Conservation (phyloP, 2,888 invertebrate genomes). For the Apeira syringaria region DNA sequence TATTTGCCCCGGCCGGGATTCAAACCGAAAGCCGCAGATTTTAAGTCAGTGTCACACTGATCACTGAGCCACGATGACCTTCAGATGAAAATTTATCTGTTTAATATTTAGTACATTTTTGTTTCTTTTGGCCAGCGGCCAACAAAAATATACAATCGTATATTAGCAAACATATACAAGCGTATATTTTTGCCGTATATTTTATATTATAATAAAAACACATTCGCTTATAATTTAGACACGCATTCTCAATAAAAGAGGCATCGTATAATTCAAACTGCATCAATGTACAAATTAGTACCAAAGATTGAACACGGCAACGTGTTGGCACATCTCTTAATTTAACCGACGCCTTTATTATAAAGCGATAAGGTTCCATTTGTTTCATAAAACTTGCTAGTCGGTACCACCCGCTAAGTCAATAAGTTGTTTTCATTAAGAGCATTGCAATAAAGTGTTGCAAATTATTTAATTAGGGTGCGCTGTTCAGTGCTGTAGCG, state of each 20-base stretch:
- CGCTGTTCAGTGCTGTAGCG: conserved; percentile 7
- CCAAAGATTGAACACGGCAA: conserved; percentile 39
- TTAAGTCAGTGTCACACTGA: too few species aligned
- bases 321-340: conserved; percentile 10
- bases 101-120: too few species aligned
- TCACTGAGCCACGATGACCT: too few species aligned
- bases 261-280: conserved; percentile 11
- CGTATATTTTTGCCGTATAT: too few species aligned
- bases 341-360: conserved; percentile 8
- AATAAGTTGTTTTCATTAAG: conserved; percentile 60
- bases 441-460: conserved; percentile 58
- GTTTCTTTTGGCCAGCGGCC: too few species aligned
- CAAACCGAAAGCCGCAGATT: too few species aligned
- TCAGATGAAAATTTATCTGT: too few species aligned
- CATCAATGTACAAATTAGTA: conserved; percentile 61
- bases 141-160: too few species aligned
- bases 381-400: conserved; percentile 43
- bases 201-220: not conserved
- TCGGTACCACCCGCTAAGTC: conserved; percentile 72
- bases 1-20: too few species aligned
- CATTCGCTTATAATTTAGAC: not conserved
- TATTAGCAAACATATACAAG: too few species aligned
- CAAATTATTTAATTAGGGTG: conserved; percentile 65
- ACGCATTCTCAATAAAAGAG: not conserved
- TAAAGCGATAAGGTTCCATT: conserved; percentile 40